Evolutionary conservation across 2,888 invertebrate species (phyloP).

Genomic region (Pyralis farinalis): DNA sequence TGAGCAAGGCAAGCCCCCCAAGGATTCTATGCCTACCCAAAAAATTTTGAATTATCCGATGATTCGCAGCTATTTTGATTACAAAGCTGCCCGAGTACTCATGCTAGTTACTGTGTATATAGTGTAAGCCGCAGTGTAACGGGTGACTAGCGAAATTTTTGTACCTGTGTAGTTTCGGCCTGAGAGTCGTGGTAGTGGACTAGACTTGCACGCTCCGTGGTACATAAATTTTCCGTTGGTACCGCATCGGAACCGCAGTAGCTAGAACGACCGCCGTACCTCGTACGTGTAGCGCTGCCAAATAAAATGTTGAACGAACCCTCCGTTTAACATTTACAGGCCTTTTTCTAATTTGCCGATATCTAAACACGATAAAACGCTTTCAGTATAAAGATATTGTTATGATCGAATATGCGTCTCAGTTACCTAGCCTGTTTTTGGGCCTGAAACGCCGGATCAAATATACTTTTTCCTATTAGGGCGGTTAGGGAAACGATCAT

Average conservation of each 20-base stretch:
- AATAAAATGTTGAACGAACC: constrained; percentile 55
- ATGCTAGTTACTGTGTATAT: constrained; percentile 17
- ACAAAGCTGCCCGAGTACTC: constrained; percentile 41
- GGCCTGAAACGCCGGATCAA: not conserved
- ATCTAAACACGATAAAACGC: constrained; percentile 7
- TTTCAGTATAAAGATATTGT: constrained; percentile 3
- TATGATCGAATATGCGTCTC: constrained; percentile 4
- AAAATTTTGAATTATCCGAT: constrained; percentile 38
- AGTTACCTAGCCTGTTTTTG: not conserved
- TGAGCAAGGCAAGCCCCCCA: constrained; percentile 54
- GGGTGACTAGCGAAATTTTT: constrained; percentile 40
- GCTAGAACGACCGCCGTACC: constrained; percentile 52
- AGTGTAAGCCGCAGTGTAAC: constrained; percentile 47
- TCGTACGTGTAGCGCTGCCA: constrained; percentile 63
- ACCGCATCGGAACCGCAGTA: constrained; percentile 76
- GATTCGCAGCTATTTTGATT: constrained; percentile 55
- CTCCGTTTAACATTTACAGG: constrained; percentile 30
- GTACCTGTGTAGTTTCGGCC: constrained; percentile 42
- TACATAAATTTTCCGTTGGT: constrained; percentile 72
- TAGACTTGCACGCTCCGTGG: constrained; percentile 67
- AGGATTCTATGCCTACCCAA: constrained; percentile 45
- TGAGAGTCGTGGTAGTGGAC: constrained; percentile 45
- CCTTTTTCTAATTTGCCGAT: constrained; percentile 12
- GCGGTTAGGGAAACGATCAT: constrained; percentile 10
- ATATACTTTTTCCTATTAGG: not conserved